A percentile compares a stretch with the other conserved stretches of the same genome.
These are phyloP conservation scores for Merodon equestris DNA, from an alignment of 2,888 invertebrate genomes.

Conservation along the genomic window DNA sequence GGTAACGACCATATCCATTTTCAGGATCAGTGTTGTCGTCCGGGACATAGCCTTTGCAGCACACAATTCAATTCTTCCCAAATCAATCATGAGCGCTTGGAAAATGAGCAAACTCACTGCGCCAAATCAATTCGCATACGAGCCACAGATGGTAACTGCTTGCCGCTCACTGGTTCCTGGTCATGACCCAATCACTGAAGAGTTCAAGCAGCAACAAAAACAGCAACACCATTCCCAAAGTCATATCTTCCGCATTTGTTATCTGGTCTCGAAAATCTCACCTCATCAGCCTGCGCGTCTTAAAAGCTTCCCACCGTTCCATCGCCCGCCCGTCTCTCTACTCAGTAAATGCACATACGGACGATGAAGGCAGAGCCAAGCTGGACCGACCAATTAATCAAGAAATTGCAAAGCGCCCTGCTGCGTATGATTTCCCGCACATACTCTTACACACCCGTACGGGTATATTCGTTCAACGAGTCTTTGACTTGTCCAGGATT, in stretches of 20 bases:
- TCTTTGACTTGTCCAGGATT: constrained; percentile 14
- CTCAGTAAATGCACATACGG: constrained; percentile 54
- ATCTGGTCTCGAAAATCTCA: constrained; percentile 67
- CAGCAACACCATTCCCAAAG: constrained; percentile 50
- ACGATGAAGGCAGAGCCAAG: constrained; percentile 45
- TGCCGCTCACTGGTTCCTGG: constrained; percentile 20
- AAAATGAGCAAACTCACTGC: constrained; percentile 24
- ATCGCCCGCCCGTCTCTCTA: constrained; percentile 3
- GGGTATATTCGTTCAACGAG: constrained; percentile 21
- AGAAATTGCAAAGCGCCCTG: constrained; percentile 67
- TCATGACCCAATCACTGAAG: constrained; percentile 65
- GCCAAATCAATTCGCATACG: constrained; percentile 31
- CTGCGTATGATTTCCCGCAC: constrained; percentile 55
- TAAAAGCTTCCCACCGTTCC: constrained; percentile 48
- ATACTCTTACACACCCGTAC: not conserved
- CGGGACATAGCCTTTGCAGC: constrained; percentile 5
- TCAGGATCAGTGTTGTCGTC: constrained; percentile 4
- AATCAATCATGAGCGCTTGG: constrained; percentile 30
- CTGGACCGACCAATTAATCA: constrained; percentile 63
- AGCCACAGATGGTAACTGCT: constrained; percentile 6
- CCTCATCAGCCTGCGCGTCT: constrained; percentile 49
- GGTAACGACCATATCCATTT: not conserved
- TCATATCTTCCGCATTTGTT: constrained; percentile 66
- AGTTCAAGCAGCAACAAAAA: constrained; percentile 38
- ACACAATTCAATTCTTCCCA: constrained; percentile 16